These are phyloP conservation scores for Monodelphis domestica DNA, from an alignment of 2,797 vertebrate species.

Conservation along the genomic window DNA sequence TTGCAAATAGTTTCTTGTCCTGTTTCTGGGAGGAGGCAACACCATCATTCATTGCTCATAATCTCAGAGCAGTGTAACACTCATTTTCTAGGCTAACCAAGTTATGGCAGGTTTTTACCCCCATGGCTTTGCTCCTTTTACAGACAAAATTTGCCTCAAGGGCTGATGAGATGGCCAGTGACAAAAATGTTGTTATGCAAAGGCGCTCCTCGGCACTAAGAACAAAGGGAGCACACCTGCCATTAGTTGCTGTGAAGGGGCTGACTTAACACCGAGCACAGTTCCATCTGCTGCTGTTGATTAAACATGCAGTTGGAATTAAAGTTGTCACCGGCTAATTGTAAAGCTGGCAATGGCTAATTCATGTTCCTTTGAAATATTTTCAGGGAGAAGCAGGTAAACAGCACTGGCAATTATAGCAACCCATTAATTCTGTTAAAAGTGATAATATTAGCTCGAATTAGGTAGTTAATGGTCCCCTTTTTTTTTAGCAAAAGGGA, in stretches of 20 bases:
- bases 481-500: constrained; percentile 47
- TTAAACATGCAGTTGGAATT: constrained; percentile 66
- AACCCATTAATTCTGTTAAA: constrained; percentile 63
- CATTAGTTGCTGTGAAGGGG: constrained; percentile 46
- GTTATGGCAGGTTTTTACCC: neutral
- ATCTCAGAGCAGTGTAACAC: neutral
- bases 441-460: constrained; percentile 57
- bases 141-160: neutral
- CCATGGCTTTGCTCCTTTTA: neutral
- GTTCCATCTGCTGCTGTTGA: constrained; percentile 70
- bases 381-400: constrained; percentile 66
- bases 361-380: constrained; percentile 66
- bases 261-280: neutral
- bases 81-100: neutral
- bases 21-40: neutral
- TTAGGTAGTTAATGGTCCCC: constrained; percentile 35
- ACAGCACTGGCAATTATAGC: constrained; percentile 41
- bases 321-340: constrained; percentile 59
- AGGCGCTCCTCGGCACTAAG: constrained; percentile 62
- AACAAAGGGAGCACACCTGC: constrained; percentile 16
- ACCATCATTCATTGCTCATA: neutral
- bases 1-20: neutral
- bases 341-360: constrained; percentile 39
- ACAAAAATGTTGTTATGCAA: constrained; percentile 68
- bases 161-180: constrained; percentile 34